Evolutionary conservation across 2,888 invertebrate species (phyloP), one percentile per base, ranked within the genome.

Genomic region (Linyphia triangularis): DNA sequence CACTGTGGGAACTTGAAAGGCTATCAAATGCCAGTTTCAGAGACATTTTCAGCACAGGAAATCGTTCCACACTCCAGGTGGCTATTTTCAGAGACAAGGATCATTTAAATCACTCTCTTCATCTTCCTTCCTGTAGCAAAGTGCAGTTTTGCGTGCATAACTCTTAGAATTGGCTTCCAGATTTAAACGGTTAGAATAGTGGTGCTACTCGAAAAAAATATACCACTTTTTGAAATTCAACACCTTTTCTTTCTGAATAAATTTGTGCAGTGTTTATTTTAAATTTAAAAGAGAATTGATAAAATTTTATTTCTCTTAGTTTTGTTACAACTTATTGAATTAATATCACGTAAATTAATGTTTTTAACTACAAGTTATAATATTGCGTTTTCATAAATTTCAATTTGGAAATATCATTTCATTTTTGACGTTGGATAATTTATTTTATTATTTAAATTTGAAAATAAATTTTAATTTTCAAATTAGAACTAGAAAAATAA

Each of bases 1-100:
- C 77, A 63, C 51, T 63, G 57, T 57, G 61, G 63, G 77, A 24
- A 63, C 77, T 63, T 37, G 77, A 77, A 61, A 33, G 61, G 61
- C 77, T 77, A 77, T 77, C 77, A 77, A 77, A 77, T 77, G 33
- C 77, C 40, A 26, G 61, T 77, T 63, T 77, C 61, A 77, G 63
- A 24, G 77, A 77, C 77, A 77, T 63, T 77, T 77, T 77, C 37
- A 33, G 24, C 61, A 22, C 40, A 30, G 57, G 30, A 73, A 73
- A 73, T 73, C 73, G 51, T 57, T 40, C 40, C n/a, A 16, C 77
- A 63, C 77, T 77, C 77, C 77, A 77, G 77, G 77, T 77, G 77
- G 63, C n/a, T 63, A 63, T 63, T 77, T 77, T 63, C 61, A n/a
- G 75, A 37, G 61, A 61, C 61, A 61, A 33, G 37, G 77, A 77